Conservation (phyloP, 2,113 vertebrate genomes). For the Smithornis capensis region DNA sequence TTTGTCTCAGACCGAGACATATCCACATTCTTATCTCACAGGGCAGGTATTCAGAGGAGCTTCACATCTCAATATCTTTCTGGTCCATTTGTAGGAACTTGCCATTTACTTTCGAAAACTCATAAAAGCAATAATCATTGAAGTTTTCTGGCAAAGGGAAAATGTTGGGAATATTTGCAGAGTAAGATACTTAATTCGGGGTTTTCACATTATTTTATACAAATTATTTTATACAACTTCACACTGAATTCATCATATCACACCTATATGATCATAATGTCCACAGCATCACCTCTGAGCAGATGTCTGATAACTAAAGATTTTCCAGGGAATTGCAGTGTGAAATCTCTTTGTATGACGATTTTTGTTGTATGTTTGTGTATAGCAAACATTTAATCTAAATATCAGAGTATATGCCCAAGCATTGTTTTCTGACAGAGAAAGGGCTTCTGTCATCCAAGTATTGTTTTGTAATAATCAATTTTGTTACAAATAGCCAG, state of each 20-base stretch:
- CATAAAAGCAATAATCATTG: not conserved
- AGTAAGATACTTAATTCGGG: not conserved
- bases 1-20: no score
- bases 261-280: not conserved
- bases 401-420: not conserved
- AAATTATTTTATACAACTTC: not conserved
- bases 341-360: not conserved
- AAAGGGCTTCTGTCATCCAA: not conserved
- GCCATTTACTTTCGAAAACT: not conserved
- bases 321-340: not conserved
- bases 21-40: no score
- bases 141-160: not conserved
- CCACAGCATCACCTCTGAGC: not conserved
- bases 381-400: not conserved
- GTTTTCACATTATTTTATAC: not conserved
- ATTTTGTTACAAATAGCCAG: not conserved
- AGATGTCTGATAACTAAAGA: not conserved
- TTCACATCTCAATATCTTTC: not conserved
- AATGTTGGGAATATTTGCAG: not conserved
- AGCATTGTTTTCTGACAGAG: not conserved
- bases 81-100: not conserved
- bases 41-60: no score
- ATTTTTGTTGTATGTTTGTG: not conserved
- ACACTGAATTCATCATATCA: accelerated
- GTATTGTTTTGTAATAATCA: not conserved